phyloP scores from a whole-genome alignment of 2,888 invertebrate genomes.

The Operophtera brumata region DNA sequence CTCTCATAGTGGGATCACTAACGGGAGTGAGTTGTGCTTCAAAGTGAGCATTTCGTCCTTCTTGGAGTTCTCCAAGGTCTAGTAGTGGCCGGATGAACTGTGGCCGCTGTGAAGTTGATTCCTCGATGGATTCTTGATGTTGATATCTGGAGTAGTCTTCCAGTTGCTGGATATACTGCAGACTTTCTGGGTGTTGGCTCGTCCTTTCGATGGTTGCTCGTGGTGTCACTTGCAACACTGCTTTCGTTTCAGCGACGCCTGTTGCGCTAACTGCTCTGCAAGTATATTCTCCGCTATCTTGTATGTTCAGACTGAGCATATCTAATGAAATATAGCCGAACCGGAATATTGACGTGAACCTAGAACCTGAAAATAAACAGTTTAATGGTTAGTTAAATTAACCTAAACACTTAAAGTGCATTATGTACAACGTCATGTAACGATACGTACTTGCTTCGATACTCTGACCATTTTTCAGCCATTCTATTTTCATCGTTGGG shows the following conservation, averaged over 20 bases:
- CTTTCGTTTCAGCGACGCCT: slow-evolving; percentile 92
- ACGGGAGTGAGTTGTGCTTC: slow-evolving; percentile 96
- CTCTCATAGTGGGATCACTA: slow-evolving; percentile 95
- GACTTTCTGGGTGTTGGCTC: slow-evolving; percentile 94
- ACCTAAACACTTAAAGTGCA: neutral
- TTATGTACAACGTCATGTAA: neutral
- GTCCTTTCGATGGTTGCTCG: slow-evolving; percentile 92
- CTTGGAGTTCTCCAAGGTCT: slow-evolving; percentile 92
- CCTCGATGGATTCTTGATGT: slow-evolving; percentile 91
- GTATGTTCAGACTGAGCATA: slow-evolving; percentile 90
- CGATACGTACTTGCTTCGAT: slow-evolving; percentile 91
- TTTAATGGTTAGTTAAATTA: neutral
- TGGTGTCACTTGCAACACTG: slow-evolving; percentile 88
- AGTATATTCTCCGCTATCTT: slow-evolving; percentile 94
- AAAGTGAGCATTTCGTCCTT: slow-evolving; percentile 95
- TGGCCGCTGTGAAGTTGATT: slow-evolving; percentile 89
- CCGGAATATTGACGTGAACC: slow-evolving; percentile 96
- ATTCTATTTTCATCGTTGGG: slow-evolving; percentile 97
- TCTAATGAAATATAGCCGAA: slow-evolving; percentile 98
- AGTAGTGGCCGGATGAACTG: slow-evolving; percentile 93
- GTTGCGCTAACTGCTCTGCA: slow-evolving; percentile 93
- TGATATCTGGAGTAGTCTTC: slow-evolving; percentile 95
- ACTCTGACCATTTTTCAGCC: slow-evolving; percentile 95
- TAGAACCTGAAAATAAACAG: slow-evolving; percentile 86
- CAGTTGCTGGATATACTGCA: slow-evolving; percentile 93